phyloP scores from a whole-genome alignment of 2,888 invertebrate genomes.

The Caenorhabditis sp. region DNA sequence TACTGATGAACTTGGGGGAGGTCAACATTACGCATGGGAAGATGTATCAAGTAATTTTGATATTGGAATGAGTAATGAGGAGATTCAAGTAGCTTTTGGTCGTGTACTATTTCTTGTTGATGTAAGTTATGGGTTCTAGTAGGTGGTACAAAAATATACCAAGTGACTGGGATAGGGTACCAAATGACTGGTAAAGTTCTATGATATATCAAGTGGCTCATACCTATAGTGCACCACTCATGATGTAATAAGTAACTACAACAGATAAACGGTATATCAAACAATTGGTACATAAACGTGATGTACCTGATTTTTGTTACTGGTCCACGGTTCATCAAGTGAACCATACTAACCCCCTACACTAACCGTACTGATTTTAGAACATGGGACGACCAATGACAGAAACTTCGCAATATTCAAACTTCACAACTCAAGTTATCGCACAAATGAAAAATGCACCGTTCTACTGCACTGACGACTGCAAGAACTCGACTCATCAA shows the following conservation, averaged over 20 bases:
- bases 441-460: constrained; percentile 50
- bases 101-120: constrained; percentile 27
- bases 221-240: too few relatives aligned
- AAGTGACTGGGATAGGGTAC: too few relatives aligned
- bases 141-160: too few relatives aligned
- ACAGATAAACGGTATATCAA: too few relatives aligned
- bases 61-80: constrained; percentile 9
- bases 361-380: constrained; percentile 8
- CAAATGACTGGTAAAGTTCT: too few relatives aligned
- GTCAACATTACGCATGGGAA: constrained; percentile 29
- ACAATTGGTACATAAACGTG: too few relatives aligned
- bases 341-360: too few relatives aligned
- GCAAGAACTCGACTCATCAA: constrained; percentile 15
- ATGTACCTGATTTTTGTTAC: too few relatives aligned
- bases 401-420: constrained; percentile 29
- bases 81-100: constrained; percentile 11
- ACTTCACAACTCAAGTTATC: constrained; percentile 52
- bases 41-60: not conserved
- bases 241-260: too few relatives aligned
- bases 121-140: constrained; percentile 8
- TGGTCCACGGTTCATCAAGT: too few relatives aligned
- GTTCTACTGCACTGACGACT: constrained; percentile 50
- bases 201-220: too few relatives aligned
- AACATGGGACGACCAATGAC: constrained; percentile 35
- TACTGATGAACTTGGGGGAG: constrained; percentile 24